Conservation (phyloP, 1,140 invertebrate genomes). For the Ips nitidus region DNA sequence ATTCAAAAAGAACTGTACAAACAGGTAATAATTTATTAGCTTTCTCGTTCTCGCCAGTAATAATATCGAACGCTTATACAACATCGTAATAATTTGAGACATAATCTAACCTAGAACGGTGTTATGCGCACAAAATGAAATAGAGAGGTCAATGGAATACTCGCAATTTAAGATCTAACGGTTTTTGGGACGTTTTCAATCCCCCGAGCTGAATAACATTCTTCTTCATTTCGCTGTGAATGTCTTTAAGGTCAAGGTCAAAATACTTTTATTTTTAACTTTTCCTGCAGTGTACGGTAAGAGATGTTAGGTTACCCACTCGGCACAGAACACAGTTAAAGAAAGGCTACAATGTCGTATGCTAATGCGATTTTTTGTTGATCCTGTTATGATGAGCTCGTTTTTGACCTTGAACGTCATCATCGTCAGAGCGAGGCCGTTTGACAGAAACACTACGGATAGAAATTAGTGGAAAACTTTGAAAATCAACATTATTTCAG, state of each 20-base stretch:
- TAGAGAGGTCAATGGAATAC: constrained; percentile 43
- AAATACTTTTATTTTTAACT: constrained; percentile 47
- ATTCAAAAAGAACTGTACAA: constrained; percentile 19
- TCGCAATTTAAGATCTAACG: constrained; percentile 46
- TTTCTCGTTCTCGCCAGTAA: constrained; percentile 29
- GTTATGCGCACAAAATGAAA: constrained; percentile 29
- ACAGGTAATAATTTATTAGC: constrained; percentile 31
- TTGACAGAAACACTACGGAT: no score
- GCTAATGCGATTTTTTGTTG: constrained; percentile 23
- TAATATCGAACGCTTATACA: constrained; percentile 28
- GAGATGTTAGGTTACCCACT: constrained; percentile 17
- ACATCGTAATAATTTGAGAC: constrained; percentile 30
- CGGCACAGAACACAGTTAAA: constrained; percentile 20
- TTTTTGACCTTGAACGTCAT: constrained; percentile 3
- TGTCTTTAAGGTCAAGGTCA: constrained; percentile 45
- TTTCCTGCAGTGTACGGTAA: constrained; percentile 37
- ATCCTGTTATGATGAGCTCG: not conserved
- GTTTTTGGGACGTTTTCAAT: constrained; percentile 36
- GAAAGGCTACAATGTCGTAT: constrained; percentile 31
- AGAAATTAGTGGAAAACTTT: no score
- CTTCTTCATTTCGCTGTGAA: constrained; percentile 42
- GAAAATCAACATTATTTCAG: no score
- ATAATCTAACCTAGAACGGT: constrained; percentile 33
- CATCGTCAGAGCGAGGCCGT: not conserved
- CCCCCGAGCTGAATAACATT: constrained; percentile 36